Conservation (phyloP, 2,113 vertebrate genomes). For the Diphyllodes magnificus region DNA sequence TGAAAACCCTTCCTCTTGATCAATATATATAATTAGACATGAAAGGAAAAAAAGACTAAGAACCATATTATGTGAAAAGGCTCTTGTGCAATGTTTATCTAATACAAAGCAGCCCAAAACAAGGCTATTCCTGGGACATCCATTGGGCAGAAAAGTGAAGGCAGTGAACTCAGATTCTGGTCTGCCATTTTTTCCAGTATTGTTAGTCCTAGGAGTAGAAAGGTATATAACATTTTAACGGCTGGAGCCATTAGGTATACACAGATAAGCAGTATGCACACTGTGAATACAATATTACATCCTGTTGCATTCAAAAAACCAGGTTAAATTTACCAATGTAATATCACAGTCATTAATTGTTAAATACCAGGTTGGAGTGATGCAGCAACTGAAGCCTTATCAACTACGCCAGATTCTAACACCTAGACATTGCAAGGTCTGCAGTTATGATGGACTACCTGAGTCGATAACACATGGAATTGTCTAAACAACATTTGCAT, state of each 20-base stretch:
- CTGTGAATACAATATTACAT: neutral
- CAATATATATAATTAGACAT: neutral
- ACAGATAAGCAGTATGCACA: conserved; percentile 36
- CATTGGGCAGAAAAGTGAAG: neutral
- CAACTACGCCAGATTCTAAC: conserved; percentile 74
- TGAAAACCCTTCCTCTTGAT: neutral
- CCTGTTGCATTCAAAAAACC: conserved; percentile 13
- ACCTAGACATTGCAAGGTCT: conserved; percentile 70
- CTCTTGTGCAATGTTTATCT: rapidly evolving
- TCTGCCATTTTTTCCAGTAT: neutral
- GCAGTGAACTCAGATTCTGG: neutral
- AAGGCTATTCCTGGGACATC: neutral
- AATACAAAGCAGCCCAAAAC: neutral
- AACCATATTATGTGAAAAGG: neutral
- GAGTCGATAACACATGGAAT: conserved; percentile 85
- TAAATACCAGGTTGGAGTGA: conserved; percentile 70
- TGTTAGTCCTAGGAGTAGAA: neutral
- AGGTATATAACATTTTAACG: neutral
- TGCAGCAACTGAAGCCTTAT: conserved; percentile 74
- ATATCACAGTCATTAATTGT: conserved; percentile 68
- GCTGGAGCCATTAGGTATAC: conserved; percentile 27
- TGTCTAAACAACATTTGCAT: conserved; percentile 98
- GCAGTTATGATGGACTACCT: conserved; percentile 89
- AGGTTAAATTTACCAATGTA: conserved; percentile 62
- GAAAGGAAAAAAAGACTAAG: neutral